Evolutionary conservation across 2,113 vertebrate genomes (phyloP).

Genomic region (Atrichornis clamosus): DNA sequence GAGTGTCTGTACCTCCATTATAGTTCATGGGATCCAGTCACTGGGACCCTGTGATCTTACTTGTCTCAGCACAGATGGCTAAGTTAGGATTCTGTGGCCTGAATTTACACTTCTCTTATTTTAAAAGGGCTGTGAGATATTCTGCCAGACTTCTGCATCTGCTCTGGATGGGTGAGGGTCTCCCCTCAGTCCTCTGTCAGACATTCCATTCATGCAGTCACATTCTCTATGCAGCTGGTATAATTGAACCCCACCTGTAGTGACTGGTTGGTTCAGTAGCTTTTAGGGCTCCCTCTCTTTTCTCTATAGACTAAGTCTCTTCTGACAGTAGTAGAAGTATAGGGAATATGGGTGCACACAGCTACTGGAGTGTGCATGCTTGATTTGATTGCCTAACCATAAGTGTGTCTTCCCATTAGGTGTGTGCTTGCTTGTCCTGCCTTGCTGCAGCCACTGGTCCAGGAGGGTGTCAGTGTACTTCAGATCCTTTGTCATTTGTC

Average conservation of each 20-base stretch:
- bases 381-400: background rate
- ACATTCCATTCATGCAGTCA: background rate
- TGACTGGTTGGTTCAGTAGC: background rate
- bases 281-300: background rate
- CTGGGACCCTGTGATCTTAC: background rate
- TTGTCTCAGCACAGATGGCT: background rate
- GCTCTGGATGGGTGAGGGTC: background rate
- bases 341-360: background rate
- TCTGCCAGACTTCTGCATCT: background rate
- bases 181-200: background rate
- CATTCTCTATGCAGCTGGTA: background rate
- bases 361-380: background rate
- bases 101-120: background rate
- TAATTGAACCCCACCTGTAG: background rate
- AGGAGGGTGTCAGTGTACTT: background rate
- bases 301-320: background rate
- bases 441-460: background rate
- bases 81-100: background rate
- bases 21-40: background rate
- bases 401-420: background rate
- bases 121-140: background rate
- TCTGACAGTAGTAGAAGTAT: background rate
- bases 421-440: background rate
- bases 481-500: background rate
- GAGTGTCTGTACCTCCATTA: background rate